Conservation (phyloP, 2,797 vertebrate species). For the Caiman crocodilus region DNA sequence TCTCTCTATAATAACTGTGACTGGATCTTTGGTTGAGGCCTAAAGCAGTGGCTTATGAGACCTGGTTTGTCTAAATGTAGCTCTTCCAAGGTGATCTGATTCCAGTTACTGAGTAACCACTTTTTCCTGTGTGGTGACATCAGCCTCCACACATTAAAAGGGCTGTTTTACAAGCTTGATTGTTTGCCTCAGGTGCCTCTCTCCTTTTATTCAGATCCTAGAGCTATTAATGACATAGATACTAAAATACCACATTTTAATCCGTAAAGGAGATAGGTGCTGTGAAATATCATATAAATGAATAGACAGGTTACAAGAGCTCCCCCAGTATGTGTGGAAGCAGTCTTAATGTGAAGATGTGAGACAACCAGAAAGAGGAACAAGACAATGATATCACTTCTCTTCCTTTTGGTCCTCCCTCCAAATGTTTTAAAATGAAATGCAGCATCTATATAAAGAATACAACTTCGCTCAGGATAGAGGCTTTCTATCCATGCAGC, state of each 20-base stretch:
- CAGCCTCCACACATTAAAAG: not conserved
- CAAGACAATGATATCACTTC: fast-evolving
- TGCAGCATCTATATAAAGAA: fast-evolving
- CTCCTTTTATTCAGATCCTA: not conserved
- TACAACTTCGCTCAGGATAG: too few species aligned
- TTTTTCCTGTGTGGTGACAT: not conserved
- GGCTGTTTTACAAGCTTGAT: not conserved
- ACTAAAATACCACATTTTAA: too few species aligned
- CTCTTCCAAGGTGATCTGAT: not conserved
- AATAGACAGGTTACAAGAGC: not conserved
- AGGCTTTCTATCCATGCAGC: too few species aligned
- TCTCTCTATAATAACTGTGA: not conserved
- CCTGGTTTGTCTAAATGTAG: not conserved
- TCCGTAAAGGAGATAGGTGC: not conserved
- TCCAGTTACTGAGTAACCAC: not conserved
- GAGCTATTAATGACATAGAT: too few species aligned
- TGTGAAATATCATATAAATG: not conserved
- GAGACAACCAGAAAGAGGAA: not conserved
- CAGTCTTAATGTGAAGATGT: not conserved
- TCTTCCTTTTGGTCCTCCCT: not conserved
- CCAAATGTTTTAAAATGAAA: not conserved
- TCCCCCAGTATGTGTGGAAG: not conserved
- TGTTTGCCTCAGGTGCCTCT: not conserved
- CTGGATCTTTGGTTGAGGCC: not conserved
- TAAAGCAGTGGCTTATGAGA: not conserved